Conservation (phyloP, 23 tunicate genomes). For the Corella eumyota region DNA sequence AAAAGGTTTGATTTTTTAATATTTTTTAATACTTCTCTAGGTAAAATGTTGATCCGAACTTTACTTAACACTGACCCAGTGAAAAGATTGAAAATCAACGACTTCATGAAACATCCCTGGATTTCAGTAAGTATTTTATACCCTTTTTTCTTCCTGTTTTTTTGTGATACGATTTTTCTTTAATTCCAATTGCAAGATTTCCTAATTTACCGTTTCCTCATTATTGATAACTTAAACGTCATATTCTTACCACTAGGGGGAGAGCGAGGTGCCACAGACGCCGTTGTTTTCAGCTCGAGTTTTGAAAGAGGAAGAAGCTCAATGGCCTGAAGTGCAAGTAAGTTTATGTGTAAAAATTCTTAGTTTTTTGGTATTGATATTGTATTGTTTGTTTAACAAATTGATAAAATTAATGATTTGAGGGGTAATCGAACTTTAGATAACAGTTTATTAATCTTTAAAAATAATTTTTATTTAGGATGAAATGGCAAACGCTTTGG, state of each 20-base stretch:
- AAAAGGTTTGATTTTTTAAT: background rate
- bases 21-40: slow-evolving; percentile 9
- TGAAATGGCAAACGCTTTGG: slow-evolving; percentile 87
- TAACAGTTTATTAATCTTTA: background rate
- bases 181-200: background rate
- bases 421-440: background rate
- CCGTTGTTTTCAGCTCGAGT: slow-evolving; percentile 78
- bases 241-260: too few relatives aligned
- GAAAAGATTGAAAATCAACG: slow-evolving; percentile 57
- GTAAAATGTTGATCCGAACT: slow-evolving; percentile 49
- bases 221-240: too few relatives aligned
- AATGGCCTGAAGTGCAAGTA: slow-evolving; percentile 89
- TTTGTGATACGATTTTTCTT: background rate
- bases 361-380: too few relatives aligned
- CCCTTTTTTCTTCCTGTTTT: background rate
- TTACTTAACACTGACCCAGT: slow-evolving; percentile 78
- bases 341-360: background rate
- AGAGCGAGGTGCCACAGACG: slow-evolving; percentile 69
- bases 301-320: slow-evolving; percentile 82
- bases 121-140: slow-evolving; percentile 40
- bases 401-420: too few relatives aligned
- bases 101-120: slow-evolving; percentile 65
- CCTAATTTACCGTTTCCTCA: background rate
- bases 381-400: too few relatives aligned
- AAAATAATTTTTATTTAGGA: slow-evolving; percentile 14